Base-by-base conservation (phyloP, 2,888 invertebrate species). In the Incurvaria masculella region DNA sequence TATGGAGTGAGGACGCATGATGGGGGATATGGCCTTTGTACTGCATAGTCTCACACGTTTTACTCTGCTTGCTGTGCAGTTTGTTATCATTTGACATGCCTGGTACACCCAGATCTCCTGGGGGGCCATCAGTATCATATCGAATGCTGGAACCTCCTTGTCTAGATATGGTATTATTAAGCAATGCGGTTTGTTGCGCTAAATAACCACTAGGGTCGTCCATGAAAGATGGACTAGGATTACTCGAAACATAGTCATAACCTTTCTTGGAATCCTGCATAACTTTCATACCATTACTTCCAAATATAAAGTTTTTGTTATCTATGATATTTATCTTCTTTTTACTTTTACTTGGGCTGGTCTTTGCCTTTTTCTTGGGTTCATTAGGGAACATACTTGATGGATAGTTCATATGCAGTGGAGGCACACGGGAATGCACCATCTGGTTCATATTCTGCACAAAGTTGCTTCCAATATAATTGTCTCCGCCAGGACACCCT, bases 141-240 rank as follows among this genome's bases (percentile, higher is more conserved):
- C 11, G 14, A 2, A 17, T 20, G 53, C 65, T 69, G 20, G 68
- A 66, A 43, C 72, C 74, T n/a, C 75, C 75, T 69, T 88, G 88
- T 58, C 86, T 78, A 49, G 86, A 86, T 69, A 90, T 91, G 10
- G 89, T 92, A 61, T 86, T 91, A 61, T 93, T 92, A 45, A 94
- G 69, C 55, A 94, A 68, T 23, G 90, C 91, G 0, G 94, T 94
- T 67, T 95, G 94, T 59, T 94, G 94, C 4, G 93, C 93, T 56
- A 95, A 74, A 69, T 93, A 95, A 2, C 93, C 94, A 60, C 88
- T 90, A 0, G 94, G 94, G 68, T 95, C 94, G 56, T 95, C 94
- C 81, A 94, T 86, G 64, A 94, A 94, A 26, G 93, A 93, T 1
- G 91, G 91, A 53, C 84, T 72, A 52, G 81, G 81, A 53, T 82